Evolutionary conservation across 2,113 vertebrate species (phyloP), one percentile per base, ranked within the genome.

Genomic region (Coturnix japonica): DNA sequence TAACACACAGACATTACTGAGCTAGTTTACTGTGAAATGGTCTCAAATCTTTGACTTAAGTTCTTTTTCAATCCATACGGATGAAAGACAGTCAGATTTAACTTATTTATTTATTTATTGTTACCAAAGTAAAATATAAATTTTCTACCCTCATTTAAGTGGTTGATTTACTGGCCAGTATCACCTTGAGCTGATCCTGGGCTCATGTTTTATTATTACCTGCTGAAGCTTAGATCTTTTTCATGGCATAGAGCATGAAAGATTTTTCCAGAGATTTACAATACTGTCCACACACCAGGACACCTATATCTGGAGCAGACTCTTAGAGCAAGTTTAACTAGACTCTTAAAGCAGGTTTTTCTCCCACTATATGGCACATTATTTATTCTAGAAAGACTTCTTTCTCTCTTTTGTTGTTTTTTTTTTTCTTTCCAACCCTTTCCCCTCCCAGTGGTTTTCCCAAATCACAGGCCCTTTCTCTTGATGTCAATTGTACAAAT

Each of bases 401-500:
- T 78, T 31, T 81, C 53, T 89, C 15, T 70, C 44, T 75, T 20
- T 39, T 41, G 8, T 41, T 41, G 8, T 41, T 41, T 84, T 86
- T 93, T 0, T 0, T 20, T 65, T 84, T 83, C 91, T 84, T 37
- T 37, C 37, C 37, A 8, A 41, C 47, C 77, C 57, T 86, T 84
- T 79, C 26, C 41, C 26, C 31, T 91, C 75, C 14, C 43, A 69
- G 75, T 41, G 89, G 81, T 95, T 95, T 94, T 92, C 79, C 65
- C 76, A 94, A 89, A 91, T 94, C 92, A 87, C 64, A 83, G 65
- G 47, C 91, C 78, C 31, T 85, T 53, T 95, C 87, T 93, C 92
- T 94, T 96, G 44, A 93, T 94, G 94, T 93, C 87, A 83, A 0
- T 91, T 91, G 35, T 93, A 94, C 96, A 96, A 96, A 96, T 94